These are phyloP conservation scores for Garrulus glandarius DNA, from an alignment of 2,797 vertebrate species.

Conservation along the genomic window DNA sequence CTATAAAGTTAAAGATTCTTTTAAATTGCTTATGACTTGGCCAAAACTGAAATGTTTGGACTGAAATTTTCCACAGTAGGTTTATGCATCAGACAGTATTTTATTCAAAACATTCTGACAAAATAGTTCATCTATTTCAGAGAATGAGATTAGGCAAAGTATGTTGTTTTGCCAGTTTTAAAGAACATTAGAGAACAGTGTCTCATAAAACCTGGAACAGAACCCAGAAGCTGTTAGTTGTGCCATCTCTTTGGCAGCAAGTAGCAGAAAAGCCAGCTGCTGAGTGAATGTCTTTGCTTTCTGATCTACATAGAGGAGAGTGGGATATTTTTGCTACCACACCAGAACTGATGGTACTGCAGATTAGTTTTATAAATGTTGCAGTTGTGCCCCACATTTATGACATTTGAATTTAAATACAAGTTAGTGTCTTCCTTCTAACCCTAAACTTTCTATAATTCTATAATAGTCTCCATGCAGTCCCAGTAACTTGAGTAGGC, in stretches of 20 bases:
- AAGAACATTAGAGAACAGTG: background rate
- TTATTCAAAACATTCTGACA: constrained; percentile 20
- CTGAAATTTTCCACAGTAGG: background rate
- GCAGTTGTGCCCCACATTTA: background rate
- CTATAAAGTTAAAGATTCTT: background rate
- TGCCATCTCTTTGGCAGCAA: background rate
- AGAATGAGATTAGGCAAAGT: constrained; percentile 17
- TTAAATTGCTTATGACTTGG: background rate
- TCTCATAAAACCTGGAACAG: constrained; percentile 12
- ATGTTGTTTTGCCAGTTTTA: constrained; percentile 30
- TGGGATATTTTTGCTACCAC: background rate
- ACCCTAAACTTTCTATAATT: background rate
- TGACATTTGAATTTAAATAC: background rate
- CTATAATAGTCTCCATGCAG: background rate
- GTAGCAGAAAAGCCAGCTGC: background rate
- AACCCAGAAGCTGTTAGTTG: constrained; percentile 13
- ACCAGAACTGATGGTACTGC: background rate
- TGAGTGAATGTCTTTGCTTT: background rate
- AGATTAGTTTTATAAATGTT: background rate
- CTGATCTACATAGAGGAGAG: background rate
- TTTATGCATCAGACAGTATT: background rate
- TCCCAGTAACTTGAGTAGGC: background rate
- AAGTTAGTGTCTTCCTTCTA: background rate
- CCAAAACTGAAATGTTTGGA: background rate
- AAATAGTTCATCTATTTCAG: constrained; percentile 32